These are phyloP conservation scores for Embiotoca jacksoni DNA, from an alignment of 2,113 vertebrate genomes.

Conservation along the genomic window DNA sequence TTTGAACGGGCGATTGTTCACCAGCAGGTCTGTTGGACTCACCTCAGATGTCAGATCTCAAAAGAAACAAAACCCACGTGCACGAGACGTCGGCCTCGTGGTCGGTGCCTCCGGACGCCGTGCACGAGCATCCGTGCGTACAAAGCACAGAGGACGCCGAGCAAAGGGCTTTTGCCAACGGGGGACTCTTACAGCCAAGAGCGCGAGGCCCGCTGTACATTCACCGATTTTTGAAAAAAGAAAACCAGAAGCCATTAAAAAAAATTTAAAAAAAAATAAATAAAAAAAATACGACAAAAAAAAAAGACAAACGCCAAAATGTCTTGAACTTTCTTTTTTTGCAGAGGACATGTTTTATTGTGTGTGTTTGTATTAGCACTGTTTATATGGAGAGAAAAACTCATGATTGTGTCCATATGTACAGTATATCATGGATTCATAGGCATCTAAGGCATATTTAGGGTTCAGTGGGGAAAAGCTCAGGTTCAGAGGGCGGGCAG, in stretches of 20 bases:
- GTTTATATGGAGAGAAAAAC: conserved; percentile 74
- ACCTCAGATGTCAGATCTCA: conserved; percentile 57
- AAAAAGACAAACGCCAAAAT: conserved; percentile 80
- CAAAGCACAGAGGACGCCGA: conserved; percentile 24
- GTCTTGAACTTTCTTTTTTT: conserved; percentile 66
- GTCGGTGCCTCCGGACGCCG: background rate
- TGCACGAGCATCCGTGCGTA: background rate
- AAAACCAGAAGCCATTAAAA: conserved; percentile 84
- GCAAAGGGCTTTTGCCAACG: conserved; percentile 57
- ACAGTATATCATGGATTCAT: conserved; percentile 72
- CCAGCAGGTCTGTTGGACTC: conserved; percentile 78
- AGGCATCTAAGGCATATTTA: conserved; percentile 62
- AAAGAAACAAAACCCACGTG: conserved; percentile 14
- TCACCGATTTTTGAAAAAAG: conserved; percentile 61
- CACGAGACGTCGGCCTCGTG: background rate
- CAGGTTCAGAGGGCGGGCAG: conserved; percentile 62
- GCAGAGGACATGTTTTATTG: conserved; percentile 71
- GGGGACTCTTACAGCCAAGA: conserved; percentile 61
- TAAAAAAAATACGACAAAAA: background rate
- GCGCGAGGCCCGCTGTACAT: conserved; percentile 62
- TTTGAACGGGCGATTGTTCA: conserved; percentile 63
- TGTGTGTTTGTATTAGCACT: conserved; percentile 78
- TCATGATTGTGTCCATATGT: conserved; percentile 77
- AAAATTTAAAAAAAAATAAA: conserved; percentile 49
- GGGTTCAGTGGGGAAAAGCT: conserved; percentile 69